A percentile compares a stretch with the other conserved stretches of the same genome.
These are phyloP conservation scores for Lophotis ruficrista DNA, from an alignment of 2,113 vertebrate genomes.

Conservation along the genomic window DNA sequence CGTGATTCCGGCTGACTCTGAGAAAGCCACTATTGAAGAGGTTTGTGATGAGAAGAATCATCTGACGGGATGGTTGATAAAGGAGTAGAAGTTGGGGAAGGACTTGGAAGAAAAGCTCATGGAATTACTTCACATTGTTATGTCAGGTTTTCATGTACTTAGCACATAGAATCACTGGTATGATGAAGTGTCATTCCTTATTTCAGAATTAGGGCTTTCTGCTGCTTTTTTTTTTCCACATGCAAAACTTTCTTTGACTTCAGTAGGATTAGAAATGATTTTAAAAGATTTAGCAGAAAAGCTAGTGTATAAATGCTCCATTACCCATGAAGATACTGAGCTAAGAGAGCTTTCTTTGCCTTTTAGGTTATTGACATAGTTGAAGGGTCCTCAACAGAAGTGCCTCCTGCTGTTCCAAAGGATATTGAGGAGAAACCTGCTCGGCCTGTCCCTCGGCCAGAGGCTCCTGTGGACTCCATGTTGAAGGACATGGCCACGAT, in stretches of 20 bases:
- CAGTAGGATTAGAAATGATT: not conserved
- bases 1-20: slow-evolving; percentile 88
- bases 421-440: slow-evolving; percentile 82
- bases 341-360: slow-evolving; percentile 5
- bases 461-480: slow-evolving; percentile 91
- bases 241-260: not conserved
- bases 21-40: slow-evolving; percentile 85
- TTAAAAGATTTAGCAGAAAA: not conserved
- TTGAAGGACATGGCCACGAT: slow-evolving; percentile 96
- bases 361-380: slow-evolving; percentile 85
- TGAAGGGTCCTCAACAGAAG: slow-evolving; percentile 75
- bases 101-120: not conserved
- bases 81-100: not conserved
- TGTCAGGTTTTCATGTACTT: not conserved
- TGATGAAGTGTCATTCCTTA: not conserved
- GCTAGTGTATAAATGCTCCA: not conserved
- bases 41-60: slow-evolving; percentile 58
- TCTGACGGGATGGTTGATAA: not conserved
- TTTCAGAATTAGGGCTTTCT: not conserved
- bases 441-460: slow-evolving; percentile 59
- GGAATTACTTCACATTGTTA: not conserved
- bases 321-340: not conserved
- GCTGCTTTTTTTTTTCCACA: not conserved
- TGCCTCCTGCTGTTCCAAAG: slow-evolving; percentile 69
- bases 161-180: not conserved